Conservation (phyloP, 2,113 vertebrate species). For the Nannobrachium achirus region DNA sequence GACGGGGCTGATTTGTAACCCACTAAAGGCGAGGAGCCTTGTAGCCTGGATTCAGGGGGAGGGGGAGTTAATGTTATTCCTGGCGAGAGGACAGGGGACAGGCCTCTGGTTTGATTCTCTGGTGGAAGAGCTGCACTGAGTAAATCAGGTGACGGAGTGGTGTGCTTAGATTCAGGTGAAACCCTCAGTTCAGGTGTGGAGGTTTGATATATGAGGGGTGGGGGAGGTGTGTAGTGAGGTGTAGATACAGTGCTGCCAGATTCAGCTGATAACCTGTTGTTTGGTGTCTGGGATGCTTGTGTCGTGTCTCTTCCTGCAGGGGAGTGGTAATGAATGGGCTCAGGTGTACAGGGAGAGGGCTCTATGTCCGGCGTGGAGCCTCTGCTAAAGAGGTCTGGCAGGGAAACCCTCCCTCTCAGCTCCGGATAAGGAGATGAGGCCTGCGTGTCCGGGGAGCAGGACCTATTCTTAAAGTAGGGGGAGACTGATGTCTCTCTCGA, state of each 20-base stretch:
- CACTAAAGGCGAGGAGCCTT: slow-evolving; percentile 38
- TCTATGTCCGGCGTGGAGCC: slow-evolving; percentile 60
- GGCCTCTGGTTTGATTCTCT: slow-evolving; percentile 36
- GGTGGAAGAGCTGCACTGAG: slow-evolving; percentile 22
- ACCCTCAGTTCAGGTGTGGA: slow-evolving; percentile 45
- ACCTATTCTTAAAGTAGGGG: slow-evolving; percentile 38
- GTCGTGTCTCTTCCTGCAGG: slow-evolving; percentile 22
- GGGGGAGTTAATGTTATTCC: slow-evolving; percentile 23
- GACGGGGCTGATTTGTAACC: slow-evolving; percentile 60
- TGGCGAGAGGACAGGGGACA: slow-evolving; percentile 39
- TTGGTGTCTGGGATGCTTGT: slow-evolving; percentile 36
- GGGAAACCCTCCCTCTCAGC: slow-evolving; percentile 56
- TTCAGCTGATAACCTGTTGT: slow-evolving; percentile 28
- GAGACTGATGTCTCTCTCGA: slow-evolving; percentile 35
- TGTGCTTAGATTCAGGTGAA: slow-evolving; percentile 41
- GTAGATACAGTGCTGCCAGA: slow-evolving; percentile 39
- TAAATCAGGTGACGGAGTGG: slow-evolving; percentile 34
- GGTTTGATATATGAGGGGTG: slow-evolving; percentile 52
- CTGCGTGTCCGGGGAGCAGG: slow-evolving; percentile 35
- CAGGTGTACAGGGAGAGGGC: slow-evolving; percentile 29
- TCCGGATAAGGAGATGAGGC: slow-evolving; percentile 58
- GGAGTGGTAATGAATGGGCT: slow-evolving; percentile 32
- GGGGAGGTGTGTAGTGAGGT: slow-evolving; percentile 55
- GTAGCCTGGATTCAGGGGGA: slow-evolving; percentile 29
- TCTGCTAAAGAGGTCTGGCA: slow-evolving; percentile 72